Evolutionary conservation across 2,113 vertebrate species (phyloP).

Genomic region (Ploceus nigricollis): DNA sequence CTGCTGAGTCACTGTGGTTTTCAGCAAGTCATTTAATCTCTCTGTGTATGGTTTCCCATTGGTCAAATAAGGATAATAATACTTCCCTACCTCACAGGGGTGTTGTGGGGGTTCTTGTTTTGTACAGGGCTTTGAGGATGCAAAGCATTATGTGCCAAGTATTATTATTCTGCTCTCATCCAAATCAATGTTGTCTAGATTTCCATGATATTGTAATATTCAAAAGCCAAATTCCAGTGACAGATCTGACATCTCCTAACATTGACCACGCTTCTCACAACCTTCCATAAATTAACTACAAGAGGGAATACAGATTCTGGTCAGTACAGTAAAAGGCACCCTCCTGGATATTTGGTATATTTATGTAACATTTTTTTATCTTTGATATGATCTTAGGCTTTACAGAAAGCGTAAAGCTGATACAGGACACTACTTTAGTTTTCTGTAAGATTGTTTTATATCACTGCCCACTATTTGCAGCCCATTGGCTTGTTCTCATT

Average conservation of each 20-base stretch:
- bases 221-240: constrained; percentile 14
- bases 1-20: constrained; percentile 25
- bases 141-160: constrained; percentile 21
- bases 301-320: background rate
- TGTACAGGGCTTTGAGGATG: constrained; percentile 40
- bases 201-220: background rate
- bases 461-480: background rate
- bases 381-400: background rate
- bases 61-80: constrained; percentile 54
- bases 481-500: background rate
- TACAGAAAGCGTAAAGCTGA: background rate
- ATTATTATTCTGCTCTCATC: constrained; percentile 50
- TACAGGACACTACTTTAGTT: constrained; percentile 3
- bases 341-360: background rate
- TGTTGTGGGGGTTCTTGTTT: constrained; percentile 60
- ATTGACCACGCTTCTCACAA: background rate
- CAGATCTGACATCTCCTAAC: background rate
- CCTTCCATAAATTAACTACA: background rate
- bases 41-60: constrained; percentile 24
- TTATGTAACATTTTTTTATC: background rate
- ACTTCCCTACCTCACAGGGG: constrained; percentile 63
- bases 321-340: background rate
- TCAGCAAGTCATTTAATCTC: constrained; percentile 19
- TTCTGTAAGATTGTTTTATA: background rate
- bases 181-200: background rate